phyloP scores from a whole-genome alignment of 2,888 invertebrate genomes.

The Eristalinus aeneus region DNA sequence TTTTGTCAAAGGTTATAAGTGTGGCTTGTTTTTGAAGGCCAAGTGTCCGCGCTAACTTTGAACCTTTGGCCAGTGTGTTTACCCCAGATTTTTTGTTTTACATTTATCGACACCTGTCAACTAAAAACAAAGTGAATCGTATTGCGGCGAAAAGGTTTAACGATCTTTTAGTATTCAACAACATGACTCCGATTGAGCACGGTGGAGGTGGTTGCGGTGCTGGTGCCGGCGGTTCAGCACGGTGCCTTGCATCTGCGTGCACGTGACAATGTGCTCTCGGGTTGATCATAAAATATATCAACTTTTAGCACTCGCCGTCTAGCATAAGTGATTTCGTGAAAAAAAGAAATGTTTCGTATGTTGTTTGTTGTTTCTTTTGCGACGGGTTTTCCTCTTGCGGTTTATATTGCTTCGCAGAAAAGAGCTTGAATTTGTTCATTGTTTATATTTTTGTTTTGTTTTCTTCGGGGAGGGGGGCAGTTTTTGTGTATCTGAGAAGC shows the following conservation, averaged over 20 bases:
- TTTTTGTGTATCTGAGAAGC: too few species aligned
- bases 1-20: slow-evolving; percentile 25
- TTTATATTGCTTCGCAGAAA: background rate
- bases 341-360: background rate
- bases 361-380: background rate
- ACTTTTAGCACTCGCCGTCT: slow-evolving; percentile 45
- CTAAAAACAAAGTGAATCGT: slow-evolving; percentile 7
- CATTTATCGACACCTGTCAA: slow-evolving; percentile 11
- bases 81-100: background rate
- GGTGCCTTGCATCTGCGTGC: slow-evolving; percentile 47
- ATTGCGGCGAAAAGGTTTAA: slow-evolving; percentile 42
- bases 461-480: slow-evolving; percentile 12
- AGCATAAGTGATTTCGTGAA: slow-evolving; percentile 37
- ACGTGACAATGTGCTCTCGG: slow-evolving; percentile 61
- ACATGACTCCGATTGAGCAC: slow-evolving; percentile 20
- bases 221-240: background rate
- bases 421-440: slow-evolving; percentile 40
- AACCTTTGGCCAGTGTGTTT: slow-evolving; percentile 3
- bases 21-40: slow-evolving; percentile 17
- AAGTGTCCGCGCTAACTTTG: slow-evolving; percentile 8
- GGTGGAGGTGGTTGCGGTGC: background rate
- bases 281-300: slow-evolving; percentile 48
- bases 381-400: background rate
- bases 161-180: slow-evolving; percentile 58
- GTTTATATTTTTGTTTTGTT: slow-evolving; percentile 44